These are phyloP conservation scores for Cheilosia soror DNA, from an alignment of 2,888 invertebrate species.

Conservation along the genomic window DNA sequence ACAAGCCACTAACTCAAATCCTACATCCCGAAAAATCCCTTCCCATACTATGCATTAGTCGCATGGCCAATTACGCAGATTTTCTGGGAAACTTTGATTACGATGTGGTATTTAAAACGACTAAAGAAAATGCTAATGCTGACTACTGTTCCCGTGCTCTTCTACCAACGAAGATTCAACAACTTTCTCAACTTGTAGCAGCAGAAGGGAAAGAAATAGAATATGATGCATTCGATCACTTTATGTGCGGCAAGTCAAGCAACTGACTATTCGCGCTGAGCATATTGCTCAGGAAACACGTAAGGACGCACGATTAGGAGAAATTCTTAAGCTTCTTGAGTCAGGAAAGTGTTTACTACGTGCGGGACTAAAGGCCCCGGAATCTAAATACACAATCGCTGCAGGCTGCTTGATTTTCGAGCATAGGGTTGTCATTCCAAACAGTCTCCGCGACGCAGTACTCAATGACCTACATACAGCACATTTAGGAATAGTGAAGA, in stretches of 20 bases:
- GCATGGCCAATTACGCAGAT: constrained; percentile 22
- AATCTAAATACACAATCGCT: neutral
- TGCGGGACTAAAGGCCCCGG: neutral
- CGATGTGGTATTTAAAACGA: too few species aligned
- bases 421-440: neutral
- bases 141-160: too few species aligned
- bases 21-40: constrained; percentile 44
- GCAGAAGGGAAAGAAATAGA: too few species aligned
- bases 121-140: too few species aligned
- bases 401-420: neutral
- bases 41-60: constrained; percentile 36
- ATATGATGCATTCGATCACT: constrained; percentile 58
- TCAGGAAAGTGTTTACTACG: constrained; percentile 17
- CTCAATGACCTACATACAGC: constrained; percentile 42
- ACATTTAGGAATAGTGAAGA: constrained; percentile 49
- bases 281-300: constrained; percentile 48
- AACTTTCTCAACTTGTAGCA: too few species aligned
- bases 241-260: constrained; percentile 64
- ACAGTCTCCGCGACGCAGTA: neutral
- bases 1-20: constrained; percentile 50
- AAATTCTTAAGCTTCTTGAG: constrained; percentile 55
- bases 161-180: too few species aligned
- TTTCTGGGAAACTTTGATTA: too few species aligned
- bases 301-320: constrained; percentile 50
- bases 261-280: constrained; percentile 57